These are phyloP conservation scores for Drosophila tanythrix DNA, from an alignment of 2,888 invertebrate genomes.

Conservation along the genomic window DNA sequence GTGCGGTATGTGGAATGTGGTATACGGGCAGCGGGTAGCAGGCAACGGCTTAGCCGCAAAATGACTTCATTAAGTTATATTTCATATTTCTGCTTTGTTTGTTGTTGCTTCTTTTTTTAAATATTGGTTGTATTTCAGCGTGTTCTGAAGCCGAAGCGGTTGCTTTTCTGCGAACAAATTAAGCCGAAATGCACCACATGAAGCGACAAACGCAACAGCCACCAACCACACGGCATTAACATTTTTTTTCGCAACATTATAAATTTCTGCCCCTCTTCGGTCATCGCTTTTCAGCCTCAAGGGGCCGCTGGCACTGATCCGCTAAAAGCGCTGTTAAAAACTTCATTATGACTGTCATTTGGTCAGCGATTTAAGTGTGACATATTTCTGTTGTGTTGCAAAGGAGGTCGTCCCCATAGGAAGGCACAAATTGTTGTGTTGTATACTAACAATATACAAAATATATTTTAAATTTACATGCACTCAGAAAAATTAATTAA, in stretches of 20 bases:
- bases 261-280: conserved; percentile 8
- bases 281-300: not conserved
- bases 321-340: conserved; percentile 78
- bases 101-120: conserved; percentile 1
- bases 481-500: not conserved
- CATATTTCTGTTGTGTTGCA: conserved; percentile 56
- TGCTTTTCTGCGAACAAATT: conserved; percentile 74
- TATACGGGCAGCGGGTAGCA: conserved; percentile 31
- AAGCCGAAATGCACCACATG: conserved; percentile 69
- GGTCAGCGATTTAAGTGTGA: conserved; percentile 69
- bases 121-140: conserved; percentile 15
- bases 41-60: conserved; percentile 67
- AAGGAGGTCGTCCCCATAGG: conserved; percentile 24
- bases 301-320: conserved; percentile 66
- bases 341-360: conserved; percentile 71
- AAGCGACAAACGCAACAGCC: conserved; percentile 35
- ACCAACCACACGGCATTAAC: conserved; percentile 39
- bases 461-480: not conserved
- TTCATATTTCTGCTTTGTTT: conserved; percentile 54
- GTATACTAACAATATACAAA: not conserved
- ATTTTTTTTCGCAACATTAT: conserved; percentile 26
- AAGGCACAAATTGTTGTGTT: conserved; percentile 8
- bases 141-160: conserved; percentile 16
- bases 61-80: conserved; percentile 76
- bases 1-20: conserved; percentile 24